Base-by-base conservation (phyloP, 1,140 invertebrate genomes). In the Parapsyche elsis region DNA sequence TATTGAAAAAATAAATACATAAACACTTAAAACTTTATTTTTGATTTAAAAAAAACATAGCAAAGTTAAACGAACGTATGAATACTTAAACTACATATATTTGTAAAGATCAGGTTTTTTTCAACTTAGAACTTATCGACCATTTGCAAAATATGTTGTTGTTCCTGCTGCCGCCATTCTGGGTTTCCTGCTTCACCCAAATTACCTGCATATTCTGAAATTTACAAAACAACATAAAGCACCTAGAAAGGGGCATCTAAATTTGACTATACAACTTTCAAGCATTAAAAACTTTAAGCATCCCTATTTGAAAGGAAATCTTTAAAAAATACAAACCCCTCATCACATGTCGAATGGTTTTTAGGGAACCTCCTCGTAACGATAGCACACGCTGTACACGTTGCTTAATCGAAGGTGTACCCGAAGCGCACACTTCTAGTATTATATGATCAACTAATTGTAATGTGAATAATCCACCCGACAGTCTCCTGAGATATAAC, bases 381-480 rank as follows among this genome's bases (percentile, higher is more conserved):
- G 96, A 97, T 23, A 99, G 88, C 84, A 98, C 97, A 85, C 97
- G 93, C 64, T 95, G 92, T 1, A 98, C 95, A 81, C 96, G 89
- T 85, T 97, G 95, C 87, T 98, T 98, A 0, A 98, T 93, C 5
- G 92, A 90, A 1, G 93, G 86, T 46, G 93, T 91, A 0, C 93
- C 92, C 30, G 92, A 91, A 5, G 94, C 93, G 85, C 96, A 98
- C 26, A 90, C 88, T 89, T 99, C 97, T 71, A 99, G 88, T 86
- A 99, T 95, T 81, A 99, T 95, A 86, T 98, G 97, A 88, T 99
- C 97, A 57, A 99, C 93, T 67, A 98, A 90, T 89, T 99, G 98
- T 46, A 99, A 90, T 0, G 97, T 98, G 86, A 99, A 99, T 10
- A 99, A 89, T 0, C 98, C 98, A 0, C 94, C 94, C 77, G 98